Percentiles rank a stretch among this genome's conserved stretches.
These are phyloP conservation scores for Tromatobia lineatoria DNA, from an alignment of 2,888 invertebrate genomes.

Conservation along the genomic window DNA sequence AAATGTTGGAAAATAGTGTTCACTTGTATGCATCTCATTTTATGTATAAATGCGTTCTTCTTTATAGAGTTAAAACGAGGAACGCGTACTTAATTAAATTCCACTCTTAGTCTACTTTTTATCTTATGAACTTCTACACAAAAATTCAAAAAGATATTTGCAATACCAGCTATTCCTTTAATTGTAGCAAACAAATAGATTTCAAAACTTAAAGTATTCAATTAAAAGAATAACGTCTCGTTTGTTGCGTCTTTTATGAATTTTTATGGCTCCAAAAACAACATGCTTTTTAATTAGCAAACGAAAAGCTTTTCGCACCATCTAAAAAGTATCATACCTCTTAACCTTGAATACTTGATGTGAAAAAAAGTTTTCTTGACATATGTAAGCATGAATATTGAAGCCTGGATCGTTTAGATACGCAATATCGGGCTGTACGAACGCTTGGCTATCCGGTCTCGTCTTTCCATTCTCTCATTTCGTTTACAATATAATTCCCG, in stretches of 20 bases:
- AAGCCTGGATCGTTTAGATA: not conserved
- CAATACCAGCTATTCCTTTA: too few relatives aligned
- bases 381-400: not conserved
- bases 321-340: not conserved
- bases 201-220: not conserved
- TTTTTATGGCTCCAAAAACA: not conserved
- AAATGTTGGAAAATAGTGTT: too few relatives aligned
- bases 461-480: constrained; percentile 44
- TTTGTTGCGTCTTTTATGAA: not conserved
- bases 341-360: not conserved
- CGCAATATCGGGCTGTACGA: constrained; percentile 1
- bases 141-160: too few relatives aligned
- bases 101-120: too few relatives aligned
- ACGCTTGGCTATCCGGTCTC: constrained; percentile 27
- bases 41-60: too few relatives aligned
- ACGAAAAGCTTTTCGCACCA: too few relatives aligned
- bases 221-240: too few relatives aligned
- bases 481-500: constrained; percentile 51
- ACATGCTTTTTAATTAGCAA: not conserved
- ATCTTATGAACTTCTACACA: too few relatives aligned
- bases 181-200: too few relatives aligned
- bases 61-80: too few relatives aligned
- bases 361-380: not conserved
- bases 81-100: too few relatives aligned
- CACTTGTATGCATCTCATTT: too few relatives aligned